These are phyloP conservation scores for Elephas maximus DNA, from an alignment of 2,113 vertebrate species.

Conservation along the genomic window DNA sequence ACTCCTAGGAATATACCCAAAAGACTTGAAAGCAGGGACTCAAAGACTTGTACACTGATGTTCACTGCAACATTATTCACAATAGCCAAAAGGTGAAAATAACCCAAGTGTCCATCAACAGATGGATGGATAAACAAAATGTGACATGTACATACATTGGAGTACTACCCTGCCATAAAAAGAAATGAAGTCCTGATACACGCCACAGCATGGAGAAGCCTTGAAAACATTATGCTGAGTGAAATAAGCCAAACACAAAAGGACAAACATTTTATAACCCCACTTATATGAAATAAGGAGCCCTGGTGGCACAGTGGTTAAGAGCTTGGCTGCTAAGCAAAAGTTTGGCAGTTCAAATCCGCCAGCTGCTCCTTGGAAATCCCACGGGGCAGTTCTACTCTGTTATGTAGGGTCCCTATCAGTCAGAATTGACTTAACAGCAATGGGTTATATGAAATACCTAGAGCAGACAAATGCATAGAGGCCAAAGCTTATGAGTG, in stretches of 20 bases:
- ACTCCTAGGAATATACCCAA: not conserved
- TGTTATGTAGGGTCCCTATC: no score
- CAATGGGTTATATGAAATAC: not conserved
- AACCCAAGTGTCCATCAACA: not conserved
- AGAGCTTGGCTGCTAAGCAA: no score
- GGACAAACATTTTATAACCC: not conserved
- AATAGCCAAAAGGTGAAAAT: not conserved
- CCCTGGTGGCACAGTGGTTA: no score
- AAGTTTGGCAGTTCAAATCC: no score
- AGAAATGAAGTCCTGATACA: not conserved
- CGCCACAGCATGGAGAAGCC: not conserved
- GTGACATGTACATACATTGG: no score
- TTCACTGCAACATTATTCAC: not conserved
- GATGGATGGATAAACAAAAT: not conserved
- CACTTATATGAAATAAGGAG: not conserved
- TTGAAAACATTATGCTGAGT: not conserved
- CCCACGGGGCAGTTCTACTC: no score
- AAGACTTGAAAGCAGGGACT: not conserved
- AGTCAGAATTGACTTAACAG: no score
- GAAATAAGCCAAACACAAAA: not conserved
- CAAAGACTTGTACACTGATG: not conserved
- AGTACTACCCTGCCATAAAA: no score
- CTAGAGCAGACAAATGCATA: not conserved
- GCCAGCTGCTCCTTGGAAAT: no score
- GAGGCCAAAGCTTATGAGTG: not conserved